phyloP scores from a whole-genome alignment of 2,113 vertebrate species.

The Illadopsis cleaveri region DNA sequence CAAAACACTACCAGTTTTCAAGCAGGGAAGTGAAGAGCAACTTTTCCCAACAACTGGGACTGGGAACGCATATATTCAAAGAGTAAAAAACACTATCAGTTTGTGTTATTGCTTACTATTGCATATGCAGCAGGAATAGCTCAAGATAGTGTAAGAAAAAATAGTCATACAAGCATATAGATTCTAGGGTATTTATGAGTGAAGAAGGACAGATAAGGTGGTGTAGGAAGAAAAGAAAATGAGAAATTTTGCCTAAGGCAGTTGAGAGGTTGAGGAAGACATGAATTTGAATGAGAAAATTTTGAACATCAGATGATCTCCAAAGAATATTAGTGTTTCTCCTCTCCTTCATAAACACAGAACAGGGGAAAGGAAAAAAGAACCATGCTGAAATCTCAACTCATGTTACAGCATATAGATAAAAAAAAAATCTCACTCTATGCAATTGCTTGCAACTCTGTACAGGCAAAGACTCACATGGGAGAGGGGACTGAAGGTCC shows the following conservation, averaged over 20 bases:
- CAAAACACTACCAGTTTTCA: not conserved
- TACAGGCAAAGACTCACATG: not conserved
- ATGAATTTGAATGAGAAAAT: not conserved
- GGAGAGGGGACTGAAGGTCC: not conserved
- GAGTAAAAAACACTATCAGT: not conserved
- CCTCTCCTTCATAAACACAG: not conserved
- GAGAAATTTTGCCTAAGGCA: not conserved
- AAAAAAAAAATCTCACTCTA: not conserved
- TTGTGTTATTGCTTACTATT: slow-evolving; percentile 33
- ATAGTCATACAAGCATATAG: not conserved
- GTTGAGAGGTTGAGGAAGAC: not conserved
- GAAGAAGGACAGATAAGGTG: slow-evolving; percentile 34
- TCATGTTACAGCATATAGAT: not conserved
- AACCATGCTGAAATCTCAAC: not conserved
- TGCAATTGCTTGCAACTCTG: not conserved
- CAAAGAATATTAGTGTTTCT: not conserved
- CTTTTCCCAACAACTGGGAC: not conserved
- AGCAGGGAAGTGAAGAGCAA: not conserved
- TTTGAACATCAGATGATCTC: not conserved
- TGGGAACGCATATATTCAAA: slow-evolving; percentile 20
- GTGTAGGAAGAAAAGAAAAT: slow-evolving; percentile 13
- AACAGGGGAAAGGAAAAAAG: not conserved
- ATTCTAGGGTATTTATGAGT: slow-evolving; percentile 28
- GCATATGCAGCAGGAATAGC: slow-evolving; percentile 8
- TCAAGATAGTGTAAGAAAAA: slow-evolving; percentile 37